Conservation (phyloP, 2,888 invertebrate species). For the Trissonchulus latispiculum region DNA sequence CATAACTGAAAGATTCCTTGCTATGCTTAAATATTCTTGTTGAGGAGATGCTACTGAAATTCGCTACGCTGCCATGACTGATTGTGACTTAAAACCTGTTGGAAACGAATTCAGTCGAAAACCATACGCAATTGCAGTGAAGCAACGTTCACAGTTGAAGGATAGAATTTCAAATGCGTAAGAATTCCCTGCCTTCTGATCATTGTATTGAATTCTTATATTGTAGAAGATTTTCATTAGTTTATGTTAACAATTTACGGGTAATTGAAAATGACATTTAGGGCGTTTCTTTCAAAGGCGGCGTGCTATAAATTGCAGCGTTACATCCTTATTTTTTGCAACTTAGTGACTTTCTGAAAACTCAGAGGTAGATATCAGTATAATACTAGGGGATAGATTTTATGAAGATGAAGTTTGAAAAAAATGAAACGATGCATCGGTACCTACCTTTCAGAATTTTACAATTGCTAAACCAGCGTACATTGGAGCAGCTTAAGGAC, state of each 20-base stretch:
- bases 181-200: slow-evolving; percentile 45
- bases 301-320: no score
- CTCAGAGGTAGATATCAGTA: no score
- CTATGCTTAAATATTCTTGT: slow-evolving; percentile 55
- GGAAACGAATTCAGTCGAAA: slow-evolving; percentile 95
- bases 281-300: no score
- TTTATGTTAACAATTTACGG: no score
- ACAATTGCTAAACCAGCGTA: slow-evolving; percentile 78
- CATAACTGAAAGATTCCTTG: slow-evolving; percentile 82
- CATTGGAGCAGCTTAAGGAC: slow-evolving; percentile 83
- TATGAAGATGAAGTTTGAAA: no score
- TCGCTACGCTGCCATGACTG: slow-evolving; percentile 64
- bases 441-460: slow-evolving; percentile 61
- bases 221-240: no score
- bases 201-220: not conserved
- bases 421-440: no score
- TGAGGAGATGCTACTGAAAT: slow-evolving; percentile 83
- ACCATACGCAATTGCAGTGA: slow-evolving; percentile 92
- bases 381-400: no score
- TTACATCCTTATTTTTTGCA: no score
- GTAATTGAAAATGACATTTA: no score
- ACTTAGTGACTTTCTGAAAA: no score
- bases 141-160: slow-evolving; percentile 83
- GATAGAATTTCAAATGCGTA: slow-evolving; percentile 91
- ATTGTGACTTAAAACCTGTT: slow-evolving; percentile 78